phyloP scores from a whole-genome alignment of 2,797 vertebrate species.

The Huso huso region DNA sequence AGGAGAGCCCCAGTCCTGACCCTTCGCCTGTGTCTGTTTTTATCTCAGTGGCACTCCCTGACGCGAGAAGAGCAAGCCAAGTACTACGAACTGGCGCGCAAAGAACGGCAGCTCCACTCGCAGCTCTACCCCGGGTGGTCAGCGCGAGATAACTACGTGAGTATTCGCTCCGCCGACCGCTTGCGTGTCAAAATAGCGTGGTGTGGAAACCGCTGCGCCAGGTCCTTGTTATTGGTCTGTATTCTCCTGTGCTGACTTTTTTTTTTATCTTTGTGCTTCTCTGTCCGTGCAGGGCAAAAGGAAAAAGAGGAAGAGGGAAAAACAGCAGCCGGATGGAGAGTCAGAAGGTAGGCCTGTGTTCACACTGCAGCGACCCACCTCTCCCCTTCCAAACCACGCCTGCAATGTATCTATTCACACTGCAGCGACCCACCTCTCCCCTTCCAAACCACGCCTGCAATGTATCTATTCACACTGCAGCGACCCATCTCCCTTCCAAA shows the following conservation, averaged over 20 bases:
- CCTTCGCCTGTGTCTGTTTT: conserved; percentile 4
- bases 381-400: no score
- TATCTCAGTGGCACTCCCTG: conserved; percentile 80
- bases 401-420: no score
- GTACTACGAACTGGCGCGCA: conserved; percentile 85
- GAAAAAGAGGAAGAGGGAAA: conserved; percentile 86
- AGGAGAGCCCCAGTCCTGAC: background rate
- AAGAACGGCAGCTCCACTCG: conserved; percentile 85
- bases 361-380: no score
- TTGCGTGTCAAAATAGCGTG: no score
- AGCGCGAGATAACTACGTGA: conserved; percentile 88
- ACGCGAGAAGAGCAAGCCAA: conserved; percentile 84
- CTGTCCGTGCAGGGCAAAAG: conserved; percentile 72
- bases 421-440: no score
- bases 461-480: no score
- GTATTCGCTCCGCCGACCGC: conserved; percentile 25
- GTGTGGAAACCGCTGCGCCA: no score
- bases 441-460: no score
- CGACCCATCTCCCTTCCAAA: no score
- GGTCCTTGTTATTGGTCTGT: conserved; percentile 5
- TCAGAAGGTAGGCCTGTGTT: conserved; percentile 48
- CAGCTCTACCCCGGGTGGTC: conserved; percentile 93
- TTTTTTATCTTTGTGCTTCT: background rate
- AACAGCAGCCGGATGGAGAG: conserved; percentile 58
- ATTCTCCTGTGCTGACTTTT: conserved; percentile 1